Conservation (phyloP, 2,113 vertebrate species). For the Pseudolaguvia tuberculata region DNA sequence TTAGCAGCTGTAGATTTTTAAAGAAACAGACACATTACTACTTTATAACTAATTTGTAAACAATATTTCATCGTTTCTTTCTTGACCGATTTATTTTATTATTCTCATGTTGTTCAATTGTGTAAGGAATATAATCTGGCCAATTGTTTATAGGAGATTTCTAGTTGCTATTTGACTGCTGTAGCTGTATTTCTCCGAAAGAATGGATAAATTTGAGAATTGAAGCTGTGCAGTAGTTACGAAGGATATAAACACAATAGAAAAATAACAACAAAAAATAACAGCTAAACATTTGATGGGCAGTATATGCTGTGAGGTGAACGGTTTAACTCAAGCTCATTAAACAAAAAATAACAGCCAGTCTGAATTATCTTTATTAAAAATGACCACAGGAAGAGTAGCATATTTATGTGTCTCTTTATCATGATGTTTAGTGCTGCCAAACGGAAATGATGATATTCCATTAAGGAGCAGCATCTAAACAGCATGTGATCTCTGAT, state of each 20-base stretch:
- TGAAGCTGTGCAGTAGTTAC: not conserved
- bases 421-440: conserved; percentile 1
- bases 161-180: not conserved
- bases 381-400: conserved; percentile 7
- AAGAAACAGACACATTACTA: no score
- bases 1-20: not conserved
- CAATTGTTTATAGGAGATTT: not conserved
- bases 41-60: no score
- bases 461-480: conserved; percentile 9
- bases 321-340: not conserved
- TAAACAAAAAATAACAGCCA: not conserved
- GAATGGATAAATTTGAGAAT: not conserved
- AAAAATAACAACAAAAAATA: not conserved
- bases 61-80: not conserved
- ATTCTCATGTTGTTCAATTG: not conserved
- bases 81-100: not conserved
- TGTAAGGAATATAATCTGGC: not conserved
- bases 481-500: conserved; percentile 26
- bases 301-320: not conserved
- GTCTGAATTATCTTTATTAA: not conserved
- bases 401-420: not conserved
- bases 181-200: not conserved
- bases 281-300: not conserved
- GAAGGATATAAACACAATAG: not conserved
- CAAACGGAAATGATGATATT: conserved; percentile 14